Percentiles rank a stretch among this genome's conserved stretches.
Evolutionary conservation across 2,888 invertebrate genomes (phyloP).

Genomic region (Lasioglossum calceatum): DNA sequence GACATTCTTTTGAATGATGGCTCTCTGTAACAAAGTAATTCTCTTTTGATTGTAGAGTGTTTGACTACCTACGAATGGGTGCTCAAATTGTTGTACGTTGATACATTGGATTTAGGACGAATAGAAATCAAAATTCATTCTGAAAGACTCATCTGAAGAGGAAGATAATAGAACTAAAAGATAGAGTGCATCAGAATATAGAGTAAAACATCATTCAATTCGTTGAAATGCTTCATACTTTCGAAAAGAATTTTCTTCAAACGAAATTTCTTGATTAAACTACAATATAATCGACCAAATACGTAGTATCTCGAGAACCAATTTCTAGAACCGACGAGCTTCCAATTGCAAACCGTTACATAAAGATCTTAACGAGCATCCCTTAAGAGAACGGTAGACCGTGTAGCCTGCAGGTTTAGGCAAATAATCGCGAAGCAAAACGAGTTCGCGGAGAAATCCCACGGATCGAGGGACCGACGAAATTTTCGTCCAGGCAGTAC

Average conservation of each 20-base stretch:
- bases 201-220: not conserved
- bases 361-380: conserved; percentile 8
- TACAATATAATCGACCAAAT: not conserved
- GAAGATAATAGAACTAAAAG: not conserved
- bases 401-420: conserved; percentile 11
- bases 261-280: not conserved
- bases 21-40: not conserved
- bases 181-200: too few species aligned
- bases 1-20: not conserved
- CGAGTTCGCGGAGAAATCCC: not conserved
- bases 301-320: not conserved
- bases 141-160: not conserved
- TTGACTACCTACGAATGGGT: not conserved
- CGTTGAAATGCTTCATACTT: not conserved
- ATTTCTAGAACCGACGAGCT: not conserved
- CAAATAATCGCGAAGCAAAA: conserved; percentile 64
- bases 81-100: too few species aligned
- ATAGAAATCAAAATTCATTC: not conserved
- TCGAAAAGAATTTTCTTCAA: not conserved
- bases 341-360: not conserved
- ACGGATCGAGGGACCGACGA: not conserved
- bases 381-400: not conserved
- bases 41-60: too few species aligned
- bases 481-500: not conserved
- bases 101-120: not conserved